Base-by-base conservation (phyloP, 2,888 invertebrate genomes). In the Drosophila tripunctata region DNA sequence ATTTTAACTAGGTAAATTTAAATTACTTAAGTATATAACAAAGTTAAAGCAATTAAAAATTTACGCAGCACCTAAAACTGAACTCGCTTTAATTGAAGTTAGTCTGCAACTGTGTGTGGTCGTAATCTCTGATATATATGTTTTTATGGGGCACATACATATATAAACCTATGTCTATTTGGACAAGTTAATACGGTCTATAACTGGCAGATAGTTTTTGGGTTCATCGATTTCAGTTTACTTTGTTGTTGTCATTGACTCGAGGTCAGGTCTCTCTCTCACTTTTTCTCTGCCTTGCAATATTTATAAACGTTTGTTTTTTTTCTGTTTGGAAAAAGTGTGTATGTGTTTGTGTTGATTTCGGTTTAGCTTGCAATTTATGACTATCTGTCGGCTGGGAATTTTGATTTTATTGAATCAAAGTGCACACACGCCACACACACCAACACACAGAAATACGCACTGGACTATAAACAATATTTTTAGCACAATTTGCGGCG, bases 31-130 rank as follows among this genome's bases (percentile, higher is more conserved):
- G 19, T 31, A 17, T 19, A 36, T 35, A 1, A 56, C 52, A 33
- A 43, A 12, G 33, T 4, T 3, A 51, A 31, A 40, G 55, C 77
- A 76, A 86, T 80, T 83, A 72, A 58, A 66, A 73, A 67, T 73
- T 40, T 48, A 62, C 22, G 24, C 15, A 61, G 30, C 54, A 60
- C 48, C 57, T 36, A 10, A 47, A 22, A 40, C 15, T 19, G 1
- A 24, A 31, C 30, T 56, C 19, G 3, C 1, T 47, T 47, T 41
- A 41, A 31, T 51, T 51, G 10, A 51, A 30, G 19, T 21, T 40
- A 1, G 2, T 8, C n/a, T 6, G 1, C 15, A 36, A 10, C 14
- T 24, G 7, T 36, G 15, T 17, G 19, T 27, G 22, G 14, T 6
- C 3, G 3, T n/a, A 8, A 30, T 27, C 3, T 44, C 10, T 5